Percentiles rank a stretch among this genome's conserved stretches.
Evolutionary conservation across 1,140 invertebrate genomes (phyloP).

Genomic region (Brachionus plicatilis): DNA sequence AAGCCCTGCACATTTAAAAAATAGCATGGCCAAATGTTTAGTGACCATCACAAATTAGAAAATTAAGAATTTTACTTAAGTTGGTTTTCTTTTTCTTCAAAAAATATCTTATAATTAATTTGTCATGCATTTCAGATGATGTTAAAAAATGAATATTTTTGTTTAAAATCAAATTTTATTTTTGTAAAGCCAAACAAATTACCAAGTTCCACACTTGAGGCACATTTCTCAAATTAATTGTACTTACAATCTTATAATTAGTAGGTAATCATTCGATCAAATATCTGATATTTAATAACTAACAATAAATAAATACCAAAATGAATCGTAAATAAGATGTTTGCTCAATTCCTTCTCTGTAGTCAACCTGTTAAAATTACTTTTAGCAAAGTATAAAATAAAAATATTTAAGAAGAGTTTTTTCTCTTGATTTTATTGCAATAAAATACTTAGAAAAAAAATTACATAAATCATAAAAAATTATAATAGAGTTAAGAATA

Average conservation of each 20-base stretch:
- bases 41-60: neutral
- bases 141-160: neutral
- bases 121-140: neutral
- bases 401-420: neutral
- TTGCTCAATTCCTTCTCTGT: neutral
- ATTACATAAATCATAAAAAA: conserved; percentile 23
- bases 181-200: neutral
- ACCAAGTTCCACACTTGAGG: neutral
- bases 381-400: neutral
- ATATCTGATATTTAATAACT: neutral
- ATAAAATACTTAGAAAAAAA: conserved; percentile 3
- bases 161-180: neutral
- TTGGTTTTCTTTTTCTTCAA: neutral
- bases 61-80: neutral
- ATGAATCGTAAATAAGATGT: neutral
- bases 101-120: conserved; percentile 2
- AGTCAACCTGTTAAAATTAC: neutral
- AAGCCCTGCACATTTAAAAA: neutral
- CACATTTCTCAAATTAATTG: neutral
- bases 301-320: neutral
- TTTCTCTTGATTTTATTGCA: neutral
- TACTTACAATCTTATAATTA: neutral
- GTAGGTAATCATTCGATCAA: neutral
- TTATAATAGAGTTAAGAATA: neutral
- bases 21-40: neutral